Evolutionary conservation across 2,113 vertebrate genomes (phyloP).

Genomic region (Pagrus major): DNA sequence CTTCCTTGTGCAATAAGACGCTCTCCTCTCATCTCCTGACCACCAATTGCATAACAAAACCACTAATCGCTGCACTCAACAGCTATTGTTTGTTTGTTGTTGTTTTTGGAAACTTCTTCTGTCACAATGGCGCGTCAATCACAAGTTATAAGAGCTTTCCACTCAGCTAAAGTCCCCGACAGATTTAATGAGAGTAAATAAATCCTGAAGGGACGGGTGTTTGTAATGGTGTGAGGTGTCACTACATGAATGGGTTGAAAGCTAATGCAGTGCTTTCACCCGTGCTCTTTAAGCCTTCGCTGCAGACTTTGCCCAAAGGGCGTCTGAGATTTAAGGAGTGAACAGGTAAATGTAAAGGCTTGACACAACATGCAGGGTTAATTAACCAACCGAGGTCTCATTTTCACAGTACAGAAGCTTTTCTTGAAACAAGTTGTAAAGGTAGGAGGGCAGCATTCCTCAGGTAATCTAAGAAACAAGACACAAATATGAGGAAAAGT

Average conservation of each 20-base stretch:
- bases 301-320: constrained; percentile 25
- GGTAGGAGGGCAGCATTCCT: constrained; percentile 29
- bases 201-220: neutral
- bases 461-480: constrained; percentile 15
- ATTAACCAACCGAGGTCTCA: constrained; percentile 2
- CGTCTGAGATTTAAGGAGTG: constrained; percentile 34
- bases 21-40: constrained; percentile 10
- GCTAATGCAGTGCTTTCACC: constrained; percentile 22
- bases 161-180: neutral
- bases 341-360: constrained; percentile 28
- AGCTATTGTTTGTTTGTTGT: constrained; percentile 57
- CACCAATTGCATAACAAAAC: constrained; percentile 57
- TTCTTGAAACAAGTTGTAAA: neutral
- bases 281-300: constrained; percentile 14
- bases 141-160: neutral
- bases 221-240: neutral
- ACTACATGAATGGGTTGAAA: neutral
- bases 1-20: constrained; percentile 33
- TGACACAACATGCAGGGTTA: constrained; percentile 30
- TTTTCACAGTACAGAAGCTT: constrained; percentile 11
- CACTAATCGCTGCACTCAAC: constrained; percentile 58
- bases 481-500: neutral
- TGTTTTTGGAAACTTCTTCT: neutral
- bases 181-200: constrained; percentile 3
- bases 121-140: constrained; percentile 34